phyloP scores from a whole-genome alignment of 2,888 invertebrate species.

The Ophonus ardosiacus region DNA sequence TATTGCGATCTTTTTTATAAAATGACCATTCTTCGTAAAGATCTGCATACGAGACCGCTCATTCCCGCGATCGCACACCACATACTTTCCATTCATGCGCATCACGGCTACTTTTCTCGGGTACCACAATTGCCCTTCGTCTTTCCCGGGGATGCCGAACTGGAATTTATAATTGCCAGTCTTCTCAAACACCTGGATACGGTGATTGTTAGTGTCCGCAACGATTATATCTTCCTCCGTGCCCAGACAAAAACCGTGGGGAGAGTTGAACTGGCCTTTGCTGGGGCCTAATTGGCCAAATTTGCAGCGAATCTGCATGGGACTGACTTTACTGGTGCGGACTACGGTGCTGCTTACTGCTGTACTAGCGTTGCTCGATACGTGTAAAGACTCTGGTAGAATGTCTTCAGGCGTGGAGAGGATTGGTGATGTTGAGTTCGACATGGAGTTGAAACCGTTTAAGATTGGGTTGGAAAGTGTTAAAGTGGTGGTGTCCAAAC shows the following conservation, averaged over 20 bases:
- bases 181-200: constrained; percentile 97
- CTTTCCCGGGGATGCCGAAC: constrained; percentile 96
- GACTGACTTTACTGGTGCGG: constrained; percentile 85
- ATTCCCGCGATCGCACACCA: constrained; percentile 98
- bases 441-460: constrained; percentile 79
- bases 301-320: constrained; percentile 94
- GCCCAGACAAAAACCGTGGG: constrained; percentile 97
- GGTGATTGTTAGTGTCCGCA: constrained; percentile 97
- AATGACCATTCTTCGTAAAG: constrained; percentile 96
- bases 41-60: constrained; percentile 98
- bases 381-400: constrained; percentile 77
- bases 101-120: constrained; percentile 97
- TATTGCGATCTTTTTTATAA: constrained; percentile 95
- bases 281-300: constrained; percentile 96
- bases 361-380: constrained; percentile 76
- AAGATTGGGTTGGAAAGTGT: constrained; percentile 74
- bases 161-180: constrained; percentile 94
- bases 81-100: constrained; percentile 91
- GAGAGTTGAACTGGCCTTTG: constrained; percentile 97
- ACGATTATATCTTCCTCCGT: constrained; percentile 97
- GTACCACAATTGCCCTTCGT: constrained; percentile 98
- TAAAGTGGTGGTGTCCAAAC: constrained; percentile 76
- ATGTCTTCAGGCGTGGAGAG: constrained; percentile 76
- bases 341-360: constrained; percentile 73
- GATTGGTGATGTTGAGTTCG: constrained; percentile 81